phyloP scores from a whole-genome alignment of 2,113 vertebrate genomes.

The Rhinoptilus africanus region DNA sequence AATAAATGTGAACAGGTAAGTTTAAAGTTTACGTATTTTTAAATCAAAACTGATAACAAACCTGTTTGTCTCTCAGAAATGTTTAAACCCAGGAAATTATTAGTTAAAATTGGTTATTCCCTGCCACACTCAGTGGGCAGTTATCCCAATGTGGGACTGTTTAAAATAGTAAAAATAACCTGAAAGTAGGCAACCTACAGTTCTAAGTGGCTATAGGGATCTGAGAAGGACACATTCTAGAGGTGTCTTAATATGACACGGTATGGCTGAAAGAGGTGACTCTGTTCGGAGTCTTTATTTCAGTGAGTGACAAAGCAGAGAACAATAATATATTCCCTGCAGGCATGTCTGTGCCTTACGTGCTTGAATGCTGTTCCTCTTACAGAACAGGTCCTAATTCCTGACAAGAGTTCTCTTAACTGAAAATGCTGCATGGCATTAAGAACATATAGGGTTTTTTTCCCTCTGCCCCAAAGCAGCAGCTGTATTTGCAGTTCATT shows the following conservation, averaged over 20 bases:
- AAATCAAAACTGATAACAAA: background rate
- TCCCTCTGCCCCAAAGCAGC: background rate
- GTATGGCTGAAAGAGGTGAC: background rate
- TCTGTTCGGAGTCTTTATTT: background rate
- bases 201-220: background rate
- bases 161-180: background rate
- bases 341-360: background rate
- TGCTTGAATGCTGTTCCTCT: background rate
- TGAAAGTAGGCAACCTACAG: background rate
- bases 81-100: background rate
- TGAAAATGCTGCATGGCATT: background rate
- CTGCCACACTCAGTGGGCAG: background rate
- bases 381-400: background rate
- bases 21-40: background rate
- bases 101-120: background rate
- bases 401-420: background rate
- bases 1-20: background rate
- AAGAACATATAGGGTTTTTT: background rate
- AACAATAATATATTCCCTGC: background rate
- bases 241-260: background rate
- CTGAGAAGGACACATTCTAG: background rate
- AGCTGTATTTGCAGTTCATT: background rate
- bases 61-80: background rate
- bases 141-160: accelerated
- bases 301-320: background rate